phyloP scores from a whole-genome alignment of 2,113 vertebrate species.

The Chaetops frenatus region DNA sequence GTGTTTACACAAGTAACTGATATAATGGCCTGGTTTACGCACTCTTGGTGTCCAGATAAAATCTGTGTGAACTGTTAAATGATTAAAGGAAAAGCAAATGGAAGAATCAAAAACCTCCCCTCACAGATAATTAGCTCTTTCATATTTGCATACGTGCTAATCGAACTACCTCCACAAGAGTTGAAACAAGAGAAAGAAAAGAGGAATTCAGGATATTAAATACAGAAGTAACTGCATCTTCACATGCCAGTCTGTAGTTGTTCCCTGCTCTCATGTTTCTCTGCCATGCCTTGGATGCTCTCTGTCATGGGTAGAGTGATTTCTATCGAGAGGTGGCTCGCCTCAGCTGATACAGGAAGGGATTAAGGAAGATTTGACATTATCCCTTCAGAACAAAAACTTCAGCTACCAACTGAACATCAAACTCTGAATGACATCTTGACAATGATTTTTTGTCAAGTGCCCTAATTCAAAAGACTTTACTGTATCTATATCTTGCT shows the following conservation, averaged over 20 bases:
- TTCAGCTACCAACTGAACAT: neutral
- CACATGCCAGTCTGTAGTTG: neutral
- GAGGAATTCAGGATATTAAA: neutral
- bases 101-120: neutral
- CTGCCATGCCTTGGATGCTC: neutral
- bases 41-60: neutral
- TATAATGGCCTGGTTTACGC: neutral
- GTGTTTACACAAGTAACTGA: neutral
- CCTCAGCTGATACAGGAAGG: neutral
- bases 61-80: neutral
- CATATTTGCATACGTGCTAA: neutral
- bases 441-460: neutral
- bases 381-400: neutral
- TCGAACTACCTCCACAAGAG: neutral
- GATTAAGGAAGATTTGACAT: neutral
- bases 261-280: neutral
- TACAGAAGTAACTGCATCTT: neutral
- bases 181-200: neutral
- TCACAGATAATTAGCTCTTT: neutral
- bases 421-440: neutral
- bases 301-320: neutral
- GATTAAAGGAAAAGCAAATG: neutral
- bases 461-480: neutral
- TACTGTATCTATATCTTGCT: neutral
- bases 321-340: neutral